Percentiles rank a stretch among this genome's conserved stretches.
Evolutionary conservation across 2,797 vertebrate species (phyloP).

Genomic region (Tragelaphus eurycerus): DNA sequence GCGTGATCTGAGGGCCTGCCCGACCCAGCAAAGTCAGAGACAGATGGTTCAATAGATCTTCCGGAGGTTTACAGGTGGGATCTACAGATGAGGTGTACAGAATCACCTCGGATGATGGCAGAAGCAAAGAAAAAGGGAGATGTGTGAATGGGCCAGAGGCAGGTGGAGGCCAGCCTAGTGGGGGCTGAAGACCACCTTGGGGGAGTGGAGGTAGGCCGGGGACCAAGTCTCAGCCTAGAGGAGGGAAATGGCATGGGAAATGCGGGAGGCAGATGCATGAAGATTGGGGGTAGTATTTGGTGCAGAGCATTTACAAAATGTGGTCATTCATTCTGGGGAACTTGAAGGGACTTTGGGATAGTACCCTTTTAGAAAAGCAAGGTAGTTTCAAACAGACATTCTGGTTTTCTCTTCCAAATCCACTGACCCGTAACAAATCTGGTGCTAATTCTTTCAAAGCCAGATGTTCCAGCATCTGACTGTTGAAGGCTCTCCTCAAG

Average conservation of each 20-base stretch:
- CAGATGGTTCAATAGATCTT: background rate
- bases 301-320: background rate
- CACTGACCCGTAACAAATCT: background rate
- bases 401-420: slow-evolving; percentile 28
- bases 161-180: background rate
- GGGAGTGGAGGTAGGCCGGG: background rate
- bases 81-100: background rate
- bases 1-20: background rate
- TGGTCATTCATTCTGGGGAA: background rate
- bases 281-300: background rate
- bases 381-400: background rate
- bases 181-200: background rate
- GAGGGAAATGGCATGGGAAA: background rate
- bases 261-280: background rate
- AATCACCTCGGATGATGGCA: background rate
- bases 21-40: background rate
- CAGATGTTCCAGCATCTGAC: slow-evolving; percentile 16
- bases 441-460: slow-evolving; percentile 5
- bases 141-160: background rate
- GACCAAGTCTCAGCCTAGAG: background rate
- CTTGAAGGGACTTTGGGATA: background rate
- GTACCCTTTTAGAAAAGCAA: background rate
- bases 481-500: slow-evolving; percentile 7
- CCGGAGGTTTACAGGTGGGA: background rate
- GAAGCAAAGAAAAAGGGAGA: background rate